Evolutionary conservation across 2,113 vertebrate genomes (phyloP).

Genomic region (Lasiurus borealis): DNA sequence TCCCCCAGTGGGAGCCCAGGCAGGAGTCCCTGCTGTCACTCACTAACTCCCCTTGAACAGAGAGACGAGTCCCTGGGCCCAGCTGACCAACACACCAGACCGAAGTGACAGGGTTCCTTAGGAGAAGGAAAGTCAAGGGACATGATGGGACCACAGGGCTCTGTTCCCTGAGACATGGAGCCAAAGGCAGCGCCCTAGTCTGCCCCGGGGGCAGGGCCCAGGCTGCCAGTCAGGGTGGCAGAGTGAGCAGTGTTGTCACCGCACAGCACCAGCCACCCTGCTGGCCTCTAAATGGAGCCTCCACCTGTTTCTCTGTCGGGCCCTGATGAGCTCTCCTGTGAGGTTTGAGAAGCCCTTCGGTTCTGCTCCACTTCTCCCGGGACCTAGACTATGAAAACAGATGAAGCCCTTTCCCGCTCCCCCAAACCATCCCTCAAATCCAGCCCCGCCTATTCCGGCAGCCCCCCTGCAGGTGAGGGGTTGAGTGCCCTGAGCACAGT

Average conservation of each 20-base stretch:
- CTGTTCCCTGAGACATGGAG: neutral
- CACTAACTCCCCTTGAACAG: neutral
- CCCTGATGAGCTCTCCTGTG: neutral
- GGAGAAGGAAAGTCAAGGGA: neutral
- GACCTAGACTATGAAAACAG: neutral
- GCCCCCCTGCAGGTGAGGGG: neutral
- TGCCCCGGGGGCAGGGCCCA: neutral
- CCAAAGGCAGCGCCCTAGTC: neutral
- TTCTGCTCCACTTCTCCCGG: neutral
- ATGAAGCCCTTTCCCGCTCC: neutral
- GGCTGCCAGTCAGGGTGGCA: neutral
- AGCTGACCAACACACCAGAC: neutral
- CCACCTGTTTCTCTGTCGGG: neutral
- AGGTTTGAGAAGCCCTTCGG: neutral
- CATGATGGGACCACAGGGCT: too few relatives aligned
- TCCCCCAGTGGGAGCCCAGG: neutral
- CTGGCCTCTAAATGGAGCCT: neutral
- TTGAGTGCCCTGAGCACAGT: neutral
- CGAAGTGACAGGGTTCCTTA: neutral
- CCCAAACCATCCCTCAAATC: neutral
- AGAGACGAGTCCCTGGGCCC: neutral
- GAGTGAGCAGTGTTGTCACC: neutral
- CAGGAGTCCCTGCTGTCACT: neutral
- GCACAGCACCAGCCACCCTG: neutral
- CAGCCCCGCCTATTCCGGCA: rapidly evolving